Percentiles rank a stretch among this genome's conserved stretches.
phyloP scores from a whole-genome alignment of 2,888 invertebrate species.

The Agonum fuliginosum region DNA sequence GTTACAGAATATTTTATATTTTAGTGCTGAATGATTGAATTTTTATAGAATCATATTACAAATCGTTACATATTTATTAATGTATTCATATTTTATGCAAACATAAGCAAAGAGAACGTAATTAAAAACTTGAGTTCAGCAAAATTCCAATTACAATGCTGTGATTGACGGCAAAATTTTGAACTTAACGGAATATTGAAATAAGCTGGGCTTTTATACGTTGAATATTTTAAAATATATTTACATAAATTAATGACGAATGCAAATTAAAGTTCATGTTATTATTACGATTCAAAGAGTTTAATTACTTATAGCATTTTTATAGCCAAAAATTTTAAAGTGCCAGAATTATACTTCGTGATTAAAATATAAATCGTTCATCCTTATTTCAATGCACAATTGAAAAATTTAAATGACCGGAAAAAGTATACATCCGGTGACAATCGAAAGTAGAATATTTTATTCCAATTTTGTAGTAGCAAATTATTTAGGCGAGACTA shows the following conservation, averaged over 20 bases:
- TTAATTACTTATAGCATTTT: constrained; percentile 33
- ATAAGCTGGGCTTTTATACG: constrained; percentile 27
- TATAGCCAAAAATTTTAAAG: constrained; percentile 28
- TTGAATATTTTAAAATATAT: constrained; percentile 47
- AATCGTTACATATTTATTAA: constrained; percentile 22
- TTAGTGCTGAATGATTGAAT: constrained; percentile 4
- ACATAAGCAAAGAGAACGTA: constrained; percentile 1
- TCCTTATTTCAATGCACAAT: constrained; percentile 11
- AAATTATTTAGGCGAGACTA: not conserved
- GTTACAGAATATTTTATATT: constrained; percentile 9
- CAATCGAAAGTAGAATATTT: constrained; percentile 34
- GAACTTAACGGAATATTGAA: constrained; percentile 35
- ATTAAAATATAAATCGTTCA: constrained; percentile 22
- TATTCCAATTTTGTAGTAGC: constrained; percentile 20
- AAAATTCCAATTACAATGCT: constrained; percentile 47
- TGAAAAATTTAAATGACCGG: constrained; percentile 16
- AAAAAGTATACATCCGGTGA: constrained; percentile 11
- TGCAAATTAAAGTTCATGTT: constrained; percentile 40
- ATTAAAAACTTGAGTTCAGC: constrained; percentile 43
- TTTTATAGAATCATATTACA: constrained; percentile 18
- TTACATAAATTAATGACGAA: constrained; percentile 47
- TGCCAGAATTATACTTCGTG: constrained; percentile 20
- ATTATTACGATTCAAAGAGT: constrained; percentile 48
- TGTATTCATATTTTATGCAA: constrained; percentile 50
- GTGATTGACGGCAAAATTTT: constrained; percentile 39